Base-by-base conservation (phyloP, 2,113 vertebrate species). In the Orycteropus afer region DNA sequence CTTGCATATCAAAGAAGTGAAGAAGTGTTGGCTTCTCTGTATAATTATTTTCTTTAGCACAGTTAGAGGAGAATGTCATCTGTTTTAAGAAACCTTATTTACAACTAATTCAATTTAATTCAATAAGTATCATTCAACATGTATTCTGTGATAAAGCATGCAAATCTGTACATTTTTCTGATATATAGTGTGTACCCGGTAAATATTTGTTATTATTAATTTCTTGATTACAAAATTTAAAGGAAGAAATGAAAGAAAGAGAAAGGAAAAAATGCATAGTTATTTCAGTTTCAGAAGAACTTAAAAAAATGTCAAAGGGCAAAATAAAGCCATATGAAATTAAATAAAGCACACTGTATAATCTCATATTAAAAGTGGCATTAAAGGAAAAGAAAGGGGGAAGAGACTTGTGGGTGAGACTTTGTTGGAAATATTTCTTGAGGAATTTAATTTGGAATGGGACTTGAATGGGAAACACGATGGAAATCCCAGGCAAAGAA, bases 41-140 rank as follows among this genome's bases (percentile, higher is more conserved):
- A 27, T 85, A 87, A 57, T 83, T 89, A 53, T 37, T 80, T 81
- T 40, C 17, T 51, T 92, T 79, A 78, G 3, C 8, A 65, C 32
- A 34, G 42, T 71, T 77, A 77, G 27, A 40, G 74, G 5, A 71
- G 20, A 57, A 65, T 63, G 45, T 8, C 3, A 14, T 53, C 14
- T 85, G 7, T 83, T 86, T 84, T 55, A 79, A 67, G n/a, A 4
- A 73, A 34, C 22, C 67, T 79, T 7, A 61, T 69, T 78, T 49
- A 61, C n/a, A 73, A 78, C 5, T 74, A 91, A 89, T 78, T 93
- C 9, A 82, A 37, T 67, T 82, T 78, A 67, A 83, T 42, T 78
- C 61, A 3, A 11, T 65, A 8, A 69, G 14, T 89, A 73, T 85
- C 71, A 61, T 79, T 80, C 37, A 81, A 67, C 8, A 59, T 79